Percentiles rank a stretch among this genome's conserved stretches.
These are phyloP conservation scores for Polypedilum vanderplanki DNA, from an alignment of 1,140 invertebrate genomes.

Conservation along the genomic window DNA sequence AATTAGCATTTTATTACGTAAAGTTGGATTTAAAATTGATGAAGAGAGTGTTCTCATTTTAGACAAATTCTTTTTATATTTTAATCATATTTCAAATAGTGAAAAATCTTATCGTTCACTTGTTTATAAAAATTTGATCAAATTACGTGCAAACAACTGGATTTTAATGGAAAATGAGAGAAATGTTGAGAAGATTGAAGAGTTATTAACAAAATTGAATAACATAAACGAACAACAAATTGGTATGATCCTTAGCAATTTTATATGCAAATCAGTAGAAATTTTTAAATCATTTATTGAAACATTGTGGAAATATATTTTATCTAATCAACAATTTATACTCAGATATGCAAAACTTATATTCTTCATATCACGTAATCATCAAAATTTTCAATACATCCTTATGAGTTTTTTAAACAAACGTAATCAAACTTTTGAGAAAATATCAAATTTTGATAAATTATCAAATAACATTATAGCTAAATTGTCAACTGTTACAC, in stretches of 20 bases:
- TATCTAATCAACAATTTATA: not conserved
- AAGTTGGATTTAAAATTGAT: conserved; percentile 1
- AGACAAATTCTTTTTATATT: not conserved
- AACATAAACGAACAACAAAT: not conserved
- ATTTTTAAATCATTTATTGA: not conserved
- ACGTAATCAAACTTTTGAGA: not conserved
- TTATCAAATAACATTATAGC: not conserved
- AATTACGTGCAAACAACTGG: not conserved
- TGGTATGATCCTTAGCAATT: not conserved
- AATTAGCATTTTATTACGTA: not conserved
- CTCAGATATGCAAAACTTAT: not conserved
- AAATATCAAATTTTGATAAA: not conserved
- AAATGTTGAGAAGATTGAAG: not conserved
- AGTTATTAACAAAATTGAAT: not conserved
- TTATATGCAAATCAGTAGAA: not conserved
- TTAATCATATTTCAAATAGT: not conserved
- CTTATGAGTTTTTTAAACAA: not conserved
- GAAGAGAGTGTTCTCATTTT: not conserved
- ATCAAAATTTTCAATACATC: not conserved
- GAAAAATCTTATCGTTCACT: not conserved
- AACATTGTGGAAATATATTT: not conserved
- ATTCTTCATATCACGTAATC: not conserved
- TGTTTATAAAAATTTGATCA: not conserved
- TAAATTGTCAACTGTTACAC: not conserved
- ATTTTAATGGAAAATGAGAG: not conserved